Percentiles rank a stretch among this genome's conserved stretches.
Conservation (phyloP, 2,888 invertebrate genomes). For the Sminthurides aquaticus region DNA sequence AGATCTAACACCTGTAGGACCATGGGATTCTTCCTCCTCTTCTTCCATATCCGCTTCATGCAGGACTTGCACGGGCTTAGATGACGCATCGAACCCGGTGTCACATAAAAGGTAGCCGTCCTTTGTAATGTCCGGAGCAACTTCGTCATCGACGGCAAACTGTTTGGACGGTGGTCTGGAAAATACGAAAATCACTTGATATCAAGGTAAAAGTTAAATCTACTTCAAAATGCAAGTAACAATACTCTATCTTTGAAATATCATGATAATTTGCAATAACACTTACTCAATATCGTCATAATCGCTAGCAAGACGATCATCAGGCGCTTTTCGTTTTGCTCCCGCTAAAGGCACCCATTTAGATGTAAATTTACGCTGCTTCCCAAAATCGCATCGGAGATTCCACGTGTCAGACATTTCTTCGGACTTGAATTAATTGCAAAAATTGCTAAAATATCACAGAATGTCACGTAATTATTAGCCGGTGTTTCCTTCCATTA, state of each 20-base stretch:
- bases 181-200: constrained; percentile 7
- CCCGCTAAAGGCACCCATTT: constrained; percentile 32
- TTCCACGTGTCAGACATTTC: not conserved
- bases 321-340: constrained; percentile 28
- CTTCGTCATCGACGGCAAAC: constrained; percentile 28
- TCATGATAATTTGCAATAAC: too few relatives aligned
- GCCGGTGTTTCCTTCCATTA: too few relatives aligned
- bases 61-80: not conserved
- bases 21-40: not conserved
- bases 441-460: too few relatives aligned
- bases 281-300: constrained; percentile 12
- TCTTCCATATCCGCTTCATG: constrained; percentile 28
- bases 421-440: too few relatives aligned
- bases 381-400: not conserved
- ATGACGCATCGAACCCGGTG: not conserved
- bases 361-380: constrained; percentile 1
- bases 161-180: constrained; percentile 30
- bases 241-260: too few relatives aligned
- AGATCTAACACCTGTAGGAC: not conserved
- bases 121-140: constrained; percentile 11
- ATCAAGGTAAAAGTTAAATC: constrained; percentile 1
- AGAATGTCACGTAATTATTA: too few relatives aligned
- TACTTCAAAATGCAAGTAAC: too few relatives aligned
- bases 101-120: constrained; percentile 21
- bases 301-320: not conserved